phyloP scores from a whole-genome alignment of 1,140 invertebrate species.

The Papilio polytes region DNA sequence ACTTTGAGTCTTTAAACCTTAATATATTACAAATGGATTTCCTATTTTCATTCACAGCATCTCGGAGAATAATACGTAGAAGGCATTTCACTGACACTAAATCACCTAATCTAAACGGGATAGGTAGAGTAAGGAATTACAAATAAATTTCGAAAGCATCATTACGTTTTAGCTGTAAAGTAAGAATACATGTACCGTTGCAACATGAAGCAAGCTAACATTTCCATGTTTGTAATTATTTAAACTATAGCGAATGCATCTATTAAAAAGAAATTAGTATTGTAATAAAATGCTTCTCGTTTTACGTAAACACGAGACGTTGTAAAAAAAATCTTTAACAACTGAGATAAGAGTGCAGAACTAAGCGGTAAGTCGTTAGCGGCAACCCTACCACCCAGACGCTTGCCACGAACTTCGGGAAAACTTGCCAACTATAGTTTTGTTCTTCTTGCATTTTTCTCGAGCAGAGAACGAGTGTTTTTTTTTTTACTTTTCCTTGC shows the following conservation, averaged over 20 bases:
- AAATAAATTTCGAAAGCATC: no score
- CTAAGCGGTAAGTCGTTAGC: slow-evolving; percentile 60
- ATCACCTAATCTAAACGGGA: no score
- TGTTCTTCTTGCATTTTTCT: slow-evolving; percentile 80
- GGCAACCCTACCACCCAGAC: slow-evolving; percentile 60
- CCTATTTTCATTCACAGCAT: no score
- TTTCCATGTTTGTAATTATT: not conserved
- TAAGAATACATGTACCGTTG: no score
- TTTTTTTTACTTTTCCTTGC: slow-evolving; percentile 55
- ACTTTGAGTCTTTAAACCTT: not conserved
- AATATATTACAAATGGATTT: no score
- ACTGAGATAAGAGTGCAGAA: slow-evolving; percentile 43
- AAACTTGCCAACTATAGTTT: slow-evolving; percentile 78
- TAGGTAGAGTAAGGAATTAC: no score
- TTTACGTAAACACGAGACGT: not conserved
- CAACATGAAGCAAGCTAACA: not conserved
- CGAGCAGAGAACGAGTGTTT: slow-evolving; percentile 64
- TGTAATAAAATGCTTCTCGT: not conserved
- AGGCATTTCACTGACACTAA: no score
- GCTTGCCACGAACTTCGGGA: slow-evolving; percentile 60
- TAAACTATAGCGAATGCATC: not conserved
- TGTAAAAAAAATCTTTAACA: slow-evolving; percentile 3
- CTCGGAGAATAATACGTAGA: no score
- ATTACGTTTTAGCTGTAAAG: not conserved
- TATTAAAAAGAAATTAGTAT: not conserved